phyloP scores from a whole-genome alignment of 2,888 invertebrate species.

The Phyllotreta cruciferae region DNA sequence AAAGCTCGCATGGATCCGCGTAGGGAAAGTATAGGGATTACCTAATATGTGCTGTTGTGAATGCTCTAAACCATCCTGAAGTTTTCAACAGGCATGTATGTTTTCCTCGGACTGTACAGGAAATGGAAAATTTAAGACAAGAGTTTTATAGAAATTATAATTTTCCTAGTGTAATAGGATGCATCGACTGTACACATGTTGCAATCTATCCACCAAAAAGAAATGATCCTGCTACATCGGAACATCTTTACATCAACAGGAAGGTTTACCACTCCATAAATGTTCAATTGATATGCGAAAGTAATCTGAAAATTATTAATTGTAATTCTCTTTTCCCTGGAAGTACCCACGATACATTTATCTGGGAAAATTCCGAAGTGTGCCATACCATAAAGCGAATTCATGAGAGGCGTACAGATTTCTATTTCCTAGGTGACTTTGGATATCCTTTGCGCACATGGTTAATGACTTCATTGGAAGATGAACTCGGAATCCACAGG shows the following conservation, averaged over 20 bases:
- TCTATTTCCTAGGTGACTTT: constrained; percentile 5
- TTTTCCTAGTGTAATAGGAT: not conserved
- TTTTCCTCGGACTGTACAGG: no score
- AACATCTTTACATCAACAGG: no score
- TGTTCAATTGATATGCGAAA: constrained; percentile 15
- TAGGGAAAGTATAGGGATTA: no score
- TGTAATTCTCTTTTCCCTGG: constrained; percentile 13
- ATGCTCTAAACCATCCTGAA: no score
- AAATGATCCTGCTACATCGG: no score
- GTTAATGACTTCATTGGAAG: not conserved
- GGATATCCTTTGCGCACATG: not conserved
- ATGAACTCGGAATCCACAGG: no score
- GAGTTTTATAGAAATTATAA: no score
- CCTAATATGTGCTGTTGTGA: no score
- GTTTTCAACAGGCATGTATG: no score
- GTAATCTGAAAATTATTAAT: constrained; percentile 19
- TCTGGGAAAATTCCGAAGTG: not conserved
- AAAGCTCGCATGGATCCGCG: no score
- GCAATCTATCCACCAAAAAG: not conserved
- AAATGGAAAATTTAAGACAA: no score
- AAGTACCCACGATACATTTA: constrained; percentile 12
- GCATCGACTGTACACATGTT: not conserved
- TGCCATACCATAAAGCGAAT: not conserved
- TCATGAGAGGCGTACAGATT: not conserved
- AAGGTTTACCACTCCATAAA: constrained; percentile 19